These are phyloP conservation scores for Grus americana DNA, from an alignment of 2,113 vertebrate genomes.

Conservation along the genomic window DNA sequence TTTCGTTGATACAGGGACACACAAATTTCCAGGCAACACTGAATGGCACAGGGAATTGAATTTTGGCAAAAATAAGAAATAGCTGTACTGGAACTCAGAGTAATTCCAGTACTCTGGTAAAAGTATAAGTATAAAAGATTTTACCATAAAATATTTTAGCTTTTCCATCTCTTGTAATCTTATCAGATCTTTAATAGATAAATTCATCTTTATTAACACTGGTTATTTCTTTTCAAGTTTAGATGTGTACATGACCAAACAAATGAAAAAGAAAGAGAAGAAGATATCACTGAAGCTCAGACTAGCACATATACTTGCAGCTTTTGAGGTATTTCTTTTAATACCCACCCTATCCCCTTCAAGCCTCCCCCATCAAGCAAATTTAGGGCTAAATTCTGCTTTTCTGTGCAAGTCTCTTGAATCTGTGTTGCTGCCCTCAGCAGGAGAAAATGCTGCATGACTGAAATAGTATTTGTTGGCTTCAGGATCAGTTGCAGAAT, in stretches of 20 bases:
- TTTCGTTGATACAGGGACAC: not conserved
- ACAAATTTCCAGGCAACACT: not conserved
- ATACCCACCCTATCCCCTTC: not conserved
- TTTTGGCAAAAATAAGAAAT: not conserved
- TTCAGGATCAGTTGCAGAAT: not conserved
- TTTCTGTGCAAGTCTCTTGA: not conserved
- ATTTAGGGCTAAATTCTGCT: not conserved
- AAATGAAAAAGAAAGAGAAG: not conserved
- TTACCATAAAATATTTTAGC: not conserved
- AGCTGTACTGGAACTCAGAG: not conserved
- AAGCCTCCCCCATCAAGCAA: not conserved
- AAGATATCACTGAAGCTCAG: not conserved
- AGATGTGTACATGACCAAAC: not conserved
- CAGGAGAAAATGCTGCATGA: not conserved
- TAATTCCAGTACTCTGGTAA: not conserved
- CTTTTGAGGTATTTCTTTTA: not conserved
- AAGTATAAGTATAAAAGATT: not conserved
- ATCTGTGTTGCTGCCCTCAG: not conserved
- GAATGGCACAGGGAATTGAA: not conserved
- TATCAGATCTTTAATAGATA: not conserved
- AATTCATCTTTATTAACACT: not conserved
- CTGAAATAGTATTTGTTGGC: not conserved
- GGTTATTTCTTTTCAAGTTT: not conserved
- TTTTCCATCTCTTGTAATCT: not conserved
- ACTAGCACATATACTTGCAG: not conserved